Conservation (phyloP, 2,113 vertebrate species). For the Microcebus ravelobensis region DNA sequence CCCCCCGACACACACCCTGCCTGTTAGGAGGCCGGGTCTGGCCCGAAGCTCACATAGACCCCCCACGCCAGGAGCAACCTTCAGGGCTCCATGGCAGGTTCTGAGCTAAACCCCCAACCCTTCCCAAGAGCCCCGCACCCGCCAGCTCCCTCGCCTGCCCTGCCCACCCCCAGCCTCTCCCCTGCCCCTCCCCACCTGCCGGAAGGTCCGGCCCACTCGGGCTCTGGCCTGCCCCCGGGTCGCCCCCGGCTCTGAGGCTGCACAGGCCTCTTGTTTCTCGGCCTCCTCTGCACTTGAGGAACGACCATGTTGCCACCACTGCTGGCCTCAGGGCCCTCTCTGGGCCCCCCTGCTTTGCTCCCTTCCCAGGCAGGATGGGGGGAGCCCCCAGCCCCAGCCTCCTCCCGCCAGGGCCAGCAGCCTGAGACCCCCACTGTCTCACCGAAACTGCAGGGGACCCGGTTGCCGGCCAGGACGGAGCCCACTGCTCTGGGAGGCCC, state of each 20-base stretch:
- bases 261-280: fast-evolving
- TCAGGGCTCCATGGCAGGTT: neutral
- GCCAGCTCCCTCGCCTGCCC: neutral
- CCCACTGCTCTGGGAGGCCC: fast-evolving
- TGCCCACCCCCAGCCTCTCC: neutral
- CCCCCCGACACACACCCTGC: neutral
- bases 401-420: neutral
- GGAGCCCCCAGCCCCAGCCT: neutral
- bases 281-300: neutral
- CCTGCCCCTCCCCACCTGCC: fast-evolving
- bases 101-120: neutral
- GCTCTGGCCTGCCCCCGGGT: fast-evolving
- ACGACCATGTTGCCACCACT: no score
- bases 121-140: neutral
- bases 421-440: neutral
- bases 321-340: neutral
- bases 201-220: neutral
- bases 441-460: fast-evolving
- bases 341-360: neutral
- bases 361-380: neutral
- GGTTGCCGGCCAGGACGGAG: fast-evolving
- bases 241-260: neutral
- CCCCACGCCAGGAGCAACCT: neutral
- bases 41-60: neutral
- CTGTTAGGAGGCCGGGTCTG: fast-evolving